Percentiles rank a stretch among this genome's conserved stretches.
Conservation (phyloP, 2,888 invertebrate genomes). For the Callinectes sapidus region DNA sequence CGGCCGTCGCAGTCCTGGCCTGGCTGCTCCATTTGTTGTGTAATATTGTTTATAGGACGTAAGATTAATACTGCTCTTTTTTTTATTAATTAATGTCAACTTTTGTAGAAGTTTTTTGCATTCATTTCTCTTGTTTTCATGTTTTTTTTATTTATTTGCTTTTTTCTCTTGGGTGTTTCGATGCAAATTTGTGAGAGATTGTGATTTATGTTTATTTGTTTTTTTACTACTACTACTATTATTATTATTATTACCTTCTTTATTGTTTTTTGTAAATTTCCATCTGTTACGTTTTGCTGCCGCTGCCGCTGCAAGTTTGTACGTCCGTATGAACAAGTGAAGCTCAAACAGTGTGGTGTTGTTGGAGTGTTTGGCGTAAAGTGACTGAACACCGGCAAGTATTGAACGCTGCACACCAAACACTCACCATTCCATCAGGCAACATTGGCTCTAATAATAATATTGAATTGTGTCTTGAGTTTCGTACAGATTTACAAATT, state of each 20-base stretch:
- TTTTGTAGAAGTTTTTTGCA: background rate
- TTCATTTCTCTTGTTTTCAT: background rate
- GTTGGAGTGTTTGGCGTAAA: background rate
- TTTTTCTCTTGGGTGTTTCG: background rate
- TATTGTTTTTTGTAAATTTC: background rate
- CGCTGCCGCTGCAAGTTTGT: constrained; percentile 24
- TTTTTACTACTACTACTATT: background rate
- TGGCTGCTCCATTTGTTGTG: constrained; percentile 16
- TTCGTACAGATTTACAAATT: too few species aligned
- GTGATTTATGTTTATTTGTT: background rate
- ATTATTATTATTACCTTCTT: background rate
- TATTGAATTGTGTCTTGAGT: background rate
- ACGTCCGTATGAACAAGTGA: background rate
- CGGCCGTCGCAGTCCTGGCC: constrained; percentile 3
- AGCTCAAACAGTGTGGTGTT: background rate
- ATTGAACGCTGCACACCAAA: background rate
- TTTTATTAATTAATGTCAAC: background rate
- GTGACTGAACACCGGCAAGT: background rate
- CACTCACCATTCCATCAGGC: background rate
- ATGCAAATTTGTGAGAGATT: background rate
- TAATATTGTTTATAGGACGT: constrained; percentile 22
- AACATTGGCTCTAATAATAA: background rate
- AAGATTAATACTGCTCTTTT: background rate
- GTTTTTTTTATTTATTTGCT: background rate
- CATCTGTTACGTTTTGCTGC: background rate